Percentiles rank a stretch among this genome's conserved stretches.
These are phyloP conservation scores for Drosophila busckii DNA, from an alignment of 1,140 invertebrate genomes.

Conservation along the genomic window DNA sequence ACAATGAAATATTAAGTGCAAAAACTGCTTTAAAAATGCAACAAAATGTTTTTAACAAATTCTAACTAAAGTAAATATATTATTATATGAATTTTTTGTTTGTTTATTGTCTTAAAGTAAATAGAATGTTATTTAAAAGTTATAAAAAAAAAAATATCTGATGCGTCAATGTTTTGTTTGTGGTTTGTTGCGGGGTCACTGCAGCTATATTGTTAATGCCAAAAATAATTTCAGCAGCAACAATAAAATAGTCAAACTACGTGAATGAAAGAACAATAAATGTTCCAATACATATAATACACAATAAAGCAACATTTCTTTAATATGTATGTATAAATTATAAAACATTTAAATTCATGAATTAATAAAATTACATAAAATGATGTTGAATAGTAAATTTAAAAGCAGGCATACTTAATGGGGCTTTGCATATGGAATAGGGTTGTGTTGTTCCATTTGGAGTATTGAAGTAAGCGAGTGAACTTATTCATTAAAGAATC, in stretches of 20 bases:
- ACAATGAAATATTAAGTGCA: conserved; percentile 71
- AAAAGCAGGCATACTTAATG: conserved; percentile 56
- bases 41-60: conserved; percentile 46
- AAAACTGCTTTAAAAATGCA: conserved; percentile 66
- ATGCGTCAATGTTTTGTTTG: conserved; percentile 43
- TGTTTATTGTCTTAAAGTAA: conserved; percentile 66
- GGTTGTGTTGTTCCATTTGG: too few relatives aligned
- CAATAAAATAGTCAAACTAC: conserved; percentile 31
- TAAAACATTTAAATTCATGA: conserved; percentile 57
- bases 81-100: conserved; percentile 54
- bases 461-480: too few relatives aligned
- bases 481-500: too few relatives aligned
- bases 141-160: conserved; percentile 60
- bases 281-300: conserved; percentile 52
- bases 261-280: conserved; percentile 43
- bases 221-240: conserved; percentile 47
- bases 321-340: conserved; percentile 54
- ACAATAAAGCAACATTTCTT: conserved; percentile 16
- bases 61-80: conserved; percentile 30
- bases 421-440: too few relatives aligned
- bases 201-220: conserved; percentile 34
- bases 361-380: too few relatives aligned
- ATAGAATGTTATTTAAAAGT: conserved; percentile 67
- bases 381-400: conserved; percentile 31
- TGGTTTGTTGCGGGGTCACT: conserved; percentile 31